Evolutionary conservation across 2,888 invertebrate species (phyloP).

Genomic region (Bhutanitis thaidina): DNA sequence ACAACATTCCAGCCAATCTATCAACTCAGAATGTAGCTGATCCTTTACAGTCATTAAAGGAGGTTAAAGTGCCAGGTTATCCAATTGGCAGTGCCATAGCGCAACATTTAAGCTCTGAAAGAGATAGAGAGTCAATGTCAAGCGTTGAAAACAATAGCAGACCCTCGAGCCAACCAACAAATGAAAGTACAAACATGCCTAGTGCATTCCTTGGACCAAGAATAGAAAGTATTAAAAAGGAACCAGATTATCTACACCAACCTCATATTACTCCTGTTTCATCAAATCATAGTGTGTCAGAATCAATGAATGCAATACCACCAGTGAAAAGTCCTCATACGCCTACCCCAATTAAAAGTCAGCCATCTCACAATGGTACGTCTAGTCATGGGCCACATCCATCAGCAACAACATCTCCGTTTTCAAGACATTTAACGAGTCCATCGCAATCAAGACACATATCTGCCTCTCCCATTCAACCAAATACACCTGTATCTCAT

Average conservation of each 20-base stretch:
- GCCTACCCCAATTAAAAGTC: constrained; percentile 75
- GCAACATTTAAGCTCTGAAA: constrained; percentile 69
- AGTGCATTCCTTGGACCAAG: constrained; percentile 82
- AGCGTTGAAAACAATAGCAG: constrained; percentile 71
- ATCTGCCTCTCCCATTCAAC: constrained; percentile 72
- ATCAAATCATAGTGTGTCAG: constrained; percentile 67
- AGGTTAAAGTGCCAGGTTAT: constrained; percentile 88
- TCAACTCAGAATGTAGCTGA: constrained; percentile 80
- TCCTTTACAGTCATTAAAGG: constrained; percentile 88
- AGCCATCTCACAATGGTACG: constrained; percentile 61
- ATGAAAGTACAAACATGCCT: constrained; percentile 68
- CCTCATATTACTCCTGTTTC: constrained; percentile 75
- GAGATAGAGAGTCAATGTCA: constrained; percentile 70
- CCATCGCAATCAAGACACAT: constrained; percentile 72
- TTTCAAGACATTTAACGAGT: constrained; percentile 70
- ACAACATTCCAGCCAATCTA: constrained; percentile 70
- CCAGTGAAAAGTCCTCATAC: constrained; percentile 80
- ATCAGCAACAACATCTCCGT: constrained; percentile 71
- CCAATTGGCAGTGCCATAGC: constrained; percentile 78
- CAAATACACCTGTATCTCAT: constrained; percentile 74
- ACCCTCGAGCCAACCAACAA: constrained; percentile 71
- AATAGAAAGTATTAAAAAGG: constrained; percentile 87
- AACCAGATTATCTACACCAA: constrained; percentile 82
- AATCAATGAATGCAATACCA: constrained; percentile 69
- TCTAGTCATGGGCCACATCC: constrained; percentile 61